phyloP scores from a whole-genome alignment of 2,113 vertebrate species.

The Aphelocoma coerulescens region DNA sequence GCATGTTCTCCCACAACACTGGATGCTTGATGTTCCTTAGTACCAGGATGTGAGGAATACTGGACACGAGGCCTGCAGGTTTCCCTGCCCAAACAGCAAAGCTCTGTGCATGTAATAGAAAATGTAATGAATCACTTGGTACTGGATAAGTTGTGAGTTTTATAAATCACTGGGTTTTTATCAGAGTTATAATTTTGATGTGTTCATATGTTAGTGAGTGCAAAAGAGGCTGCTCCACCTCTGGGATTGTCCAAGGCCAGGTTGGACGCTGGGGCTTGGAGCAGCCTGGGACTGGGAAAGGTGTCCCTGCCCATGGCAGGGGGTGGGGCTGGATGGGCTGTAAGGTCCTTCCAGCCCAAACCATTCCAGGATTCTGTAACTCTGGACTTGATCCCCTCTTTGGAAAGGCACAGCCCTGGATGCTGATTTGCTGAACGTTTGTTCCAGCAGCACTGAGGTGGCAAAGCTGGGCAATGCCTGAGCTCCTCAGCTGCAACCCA shows the following conservation, averaged over 20 bases:
- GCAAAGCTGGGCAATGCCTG: not conserved
- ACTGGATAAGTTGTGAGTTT: not conserved
- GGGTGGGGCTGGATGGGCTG: not conserved
- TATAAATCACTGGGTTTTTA: not conserved
- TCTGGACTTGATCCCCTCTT: not conserved
- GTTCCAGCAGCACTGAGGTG: not conserved
- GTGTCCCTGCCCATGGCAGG: not conserved
- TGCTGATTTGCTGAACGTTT: fast-evolving
- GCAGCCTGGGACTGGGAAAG: not conserved
- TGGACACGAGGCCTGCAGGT: not conserved
- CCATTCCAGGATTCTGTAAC: not conserved
- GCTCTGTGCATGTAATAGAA: not conserved
- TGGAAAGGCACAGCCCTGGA: not conserved
- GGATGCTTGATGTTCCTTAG: not conserved
- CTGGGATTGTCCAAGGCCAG: not conserved
- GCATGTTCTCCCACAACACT: not conserved
- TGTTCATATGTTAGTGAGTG: not conserved
- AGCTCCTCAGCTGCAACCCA: not conserved
- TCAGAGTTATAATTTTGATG: not conserved
- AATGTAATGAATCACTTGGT: not conserved
- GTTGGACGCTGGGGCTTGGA: not conserved
- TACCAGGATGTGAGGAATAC: too few species aligned
- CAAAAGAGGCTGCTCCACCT: not conserved
- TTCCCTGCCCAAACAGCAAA: not conserved
- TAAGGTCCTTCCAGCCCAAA: not conserved